Percentiles rank a stretch among this genome's conserved stretches.
These are phyloP conservation scores for Harmothoe impar DNA, from an alignment of 2,888 invertebrate species.

Conservation along the genomic window DNA sequence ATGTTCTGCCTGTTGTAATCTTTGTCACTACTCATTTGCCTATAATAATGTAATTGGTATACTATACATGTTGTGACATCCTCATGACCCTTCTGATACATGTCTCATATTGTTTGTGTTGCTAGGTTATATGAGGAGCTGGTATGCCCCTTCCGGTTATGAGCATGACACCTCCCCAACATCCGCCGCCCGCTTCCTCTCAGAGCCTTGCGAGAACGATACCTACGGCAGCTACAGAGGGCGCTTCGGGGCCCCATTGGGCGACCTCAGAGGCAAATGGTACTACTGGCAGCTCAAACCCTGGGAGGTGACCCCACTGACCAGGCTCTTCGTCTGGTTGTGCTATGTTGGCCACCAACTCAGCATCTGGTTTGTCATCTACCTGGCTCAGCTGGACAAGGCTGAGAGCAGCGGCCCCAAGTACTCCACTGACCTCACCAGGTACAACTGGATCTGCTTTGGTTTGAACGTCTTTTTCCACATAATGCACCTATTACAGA, in stretches of 20 bases:
- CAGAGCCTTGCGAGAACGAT: constrained; percentile 6
- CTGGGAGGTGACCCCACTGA: constrained; percentile 9
- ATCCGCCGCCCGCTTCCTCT: constrained; percentile 23
- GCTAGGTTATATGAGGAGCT: not conserved
- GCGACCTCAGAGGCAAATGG: not conserved
- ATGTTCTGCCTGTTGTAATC: too few species aligned
- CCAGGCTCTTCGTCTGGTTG: constrained; percentile 55
- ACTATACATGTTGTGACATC: too few species aligned
- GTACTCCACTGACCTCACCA: constrained; percentile 27
- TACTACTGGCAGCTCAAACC: constrained; percentile 59
- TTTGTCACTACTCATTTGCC: too few species aligned
- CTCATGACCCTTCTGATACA: too few species aligned
- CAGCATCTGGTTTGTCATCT: constrained; percentile 42
- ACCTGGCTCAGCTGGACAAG: constrained; percentile 46
- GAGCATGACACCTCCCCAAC: constrained; percentile 19
- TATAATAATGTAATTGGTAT: too few species aligned
- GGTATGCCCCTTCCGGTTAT: constrained; percentile 57
- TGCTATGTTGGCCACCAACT: constrained; percentile 52
- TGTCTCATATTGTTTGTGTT: too few species aligned
- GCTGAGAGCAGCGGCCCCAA: not conserved
- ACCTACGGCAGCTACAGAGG: not conserved
- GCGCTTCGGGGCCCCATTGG: not conserved
- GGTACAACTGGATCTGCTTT: constrained; percentile 68
- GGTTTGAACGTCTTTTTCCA: constrained; percentile 71
- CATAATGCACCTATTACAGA: constrained; percentile 71